These are phyloP conservation scores for Galago senegalensis DNA, from an alignment of 2,797 vertebrate genomes.

Conservation along the genomic window DNA sequence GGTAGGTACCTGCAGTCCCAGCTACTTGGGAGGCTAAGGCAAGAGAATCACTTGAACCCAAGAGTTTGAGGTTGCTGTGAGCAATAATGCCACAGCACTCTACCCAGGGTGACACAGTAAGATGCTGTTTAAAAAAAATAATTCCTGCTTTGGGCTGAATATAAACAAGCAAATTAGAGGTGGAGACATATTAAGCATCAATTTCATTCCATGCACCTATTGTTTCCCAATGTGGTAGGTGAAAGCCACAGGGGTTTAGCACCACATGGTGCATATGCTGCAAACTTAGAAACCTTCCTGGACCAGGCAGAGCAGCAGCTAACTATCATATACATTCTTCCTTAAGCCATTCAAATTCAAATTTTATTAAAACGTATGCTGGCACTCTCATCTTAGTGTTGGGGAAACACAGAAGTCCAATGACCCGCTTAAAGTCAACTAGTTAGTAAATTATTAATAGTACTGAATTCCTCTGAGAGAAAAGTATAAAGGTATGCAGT, in stretches of 20 bases:
- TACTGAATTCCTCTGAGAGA: neutral
- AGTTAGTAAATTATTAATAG: neutral
- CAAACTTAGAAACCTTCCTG: neutral
- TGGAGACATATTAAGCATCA: neutral
- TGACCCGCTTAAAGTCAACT: constrained; percentile 7
- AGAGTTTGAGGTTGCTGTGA: no score
- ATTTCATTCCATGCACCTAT: neutral
- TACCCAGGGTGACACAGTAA: no score
- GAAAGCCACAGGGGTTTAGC: neutral
- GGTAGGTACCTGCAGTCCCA: no score
- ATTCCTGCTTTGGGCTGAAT: constrained; percentile 8
- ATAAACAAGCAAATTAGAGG: neutral
- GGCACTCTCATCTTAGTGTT: neutral
- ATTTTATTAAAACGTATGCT: neutral
- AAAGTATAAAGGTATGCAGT: neutral
- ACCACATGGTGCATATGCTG: neutral
- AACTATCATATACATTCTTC: neutral
- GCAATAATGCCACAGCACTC: no score
- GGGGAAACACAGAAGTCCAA: neutral
- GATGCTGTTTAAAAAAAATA: neutral
- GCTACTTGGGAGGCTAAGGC: no score
- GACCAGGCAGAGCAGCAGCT: neutral
- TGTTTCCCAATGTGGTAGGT: neutral
- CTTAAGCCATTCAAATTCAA: constrained; percentile 14
- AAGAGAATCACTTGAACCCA: no score